Percentiles rank a stretch among this genome's conserved stretches.
These are phyloP conservation scores for Neoaliturus tenellus DNA, from an alignment of 2,888 invertebrate species.

Conservation along the genomic window DNA sequence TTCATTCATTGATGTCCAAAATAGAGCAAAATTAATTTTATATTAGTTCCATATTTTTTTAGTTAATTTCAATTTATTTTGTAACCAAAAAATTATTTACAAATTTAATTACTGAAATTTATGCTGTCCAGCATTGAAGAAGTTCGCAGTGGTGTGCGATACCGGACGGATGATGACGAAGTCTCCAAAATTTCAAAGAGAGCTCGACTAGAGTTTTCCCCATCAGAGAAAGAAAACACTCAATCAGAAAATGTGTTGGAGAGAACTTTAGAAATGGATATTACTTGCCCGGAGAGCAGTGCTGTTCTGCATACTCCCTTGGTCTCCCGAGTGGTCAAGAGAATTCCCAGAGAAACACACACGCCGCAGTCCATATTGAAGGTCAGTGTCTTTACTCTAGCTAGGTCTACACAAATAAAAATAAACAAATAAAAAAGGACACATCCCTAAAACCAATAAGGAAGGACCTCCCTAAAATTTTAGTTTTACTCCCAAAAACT, in stretches of 20 bases:
- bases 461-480: too few species aligned
- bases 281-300: slow-evolving; percentile 20
- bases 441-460: too few species aligned
- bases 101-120: too few species aligned
- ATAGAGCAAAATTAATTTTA: too few species aligned
- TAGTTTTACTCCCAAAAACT: too few species aligned
- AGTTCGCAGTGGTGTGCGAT: background rate
- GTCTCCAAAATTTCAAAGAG: background rate
- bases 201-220: slow-evolving; percentile 4
- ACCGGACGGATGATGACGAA: background rate
- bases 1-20: too few species aligned
- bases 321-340: background rate
- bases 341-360: background rate
- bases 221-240: background rate
- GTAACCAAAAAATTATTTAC: too few species aligned
- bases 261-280: background rate
- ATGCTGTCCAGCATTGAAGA: slow-evolving; percentile 4
- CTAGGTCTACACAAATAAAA: too few species aligned
- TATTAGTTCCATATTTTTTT: too few species aligned
- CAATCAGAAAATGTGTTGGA: background rate
- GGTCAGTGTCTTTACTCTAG: too few species aligned
- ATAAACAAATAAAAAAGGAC: too few species aligned
- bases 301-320: slow-evolving; percentile 16
- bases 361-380: slow-evolving; percentile 32
- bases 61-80: too few species aligned